phyloP scores from a whole-genome alignment of 1,140 invertebrate genomes.

The Zophobas morio region DNA sequence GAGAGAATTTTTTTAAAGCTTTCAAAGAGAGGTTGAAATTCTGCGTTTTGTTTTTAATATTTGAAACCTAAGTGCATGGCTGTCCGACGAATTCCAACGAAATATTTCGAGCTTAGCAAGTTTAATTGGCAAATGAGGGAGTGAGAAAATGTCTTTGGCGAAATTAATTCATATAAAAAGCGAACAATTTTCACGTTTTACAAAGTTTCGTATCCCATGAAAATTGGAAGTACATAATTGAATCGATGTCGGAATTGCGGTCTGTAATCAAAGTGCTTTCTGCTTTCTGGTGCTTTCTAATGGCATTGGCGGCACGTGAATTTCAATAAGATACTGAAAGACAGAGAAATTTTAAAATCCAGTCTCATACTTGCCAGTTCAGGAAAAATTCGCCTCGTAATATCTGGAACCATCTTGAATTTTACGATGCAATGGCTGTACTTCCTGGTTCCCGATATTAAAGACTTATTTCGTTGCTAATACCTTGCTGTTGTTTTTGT shows the following conservation, averaged over 20 bases:
- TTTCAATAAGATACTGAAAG: slow-evolving; percentile 50
- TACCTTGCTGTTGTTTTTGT: too few relatives aligned
- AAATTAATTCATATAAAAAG: slow-evolving; percentile 56
- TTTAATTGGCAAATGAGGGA: slow-evolving; percentile 46
- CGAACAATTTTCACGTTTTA: slow-evolving; percentile 54
- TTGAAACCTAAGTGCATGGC: background rate
- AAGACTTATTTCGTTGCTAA: background rate
- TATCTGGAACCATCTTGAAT: slow-evolving; percentile 16
- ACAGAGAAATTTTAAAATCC: slow-evolving; percentile 38
- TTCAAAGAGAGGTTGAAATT: background rate
- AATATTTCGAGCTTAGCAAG: slow-evolving; percentile 33
- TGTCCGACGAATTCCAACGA: background rate
- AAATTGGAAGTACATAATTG: slow-evolving; percentile 55
- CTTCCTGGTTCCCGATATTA: slow-evolving; percentile 21
- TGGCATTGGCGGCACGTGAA: slow-evolving; percentile 49
- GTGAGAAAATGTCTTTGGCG: slow-evolving; percentile 45
- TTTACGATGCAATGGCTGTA: slow-evolving; percentile 23
- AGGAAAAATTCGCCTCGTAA: slow-evolving; percentile 27
- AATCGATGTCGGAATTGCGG: slow-evolving; percentile 56
- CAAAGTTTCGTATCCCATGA: slow-evolving; percentile 52
- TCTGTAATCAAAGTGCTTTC: slow-evolving; percentile 56
- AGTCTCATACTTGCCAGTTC: slow-evolving; percentile 37
- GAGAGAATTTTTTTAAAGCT: background rate
- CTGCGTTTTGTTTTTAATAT: slow-evolving; percentile 5
- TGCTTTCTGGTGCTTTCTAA: slow-evolving; percentile 48